Conservation (phyloP, 1,140 invertebrate genomes). For the Nebria ingens region DNA sequence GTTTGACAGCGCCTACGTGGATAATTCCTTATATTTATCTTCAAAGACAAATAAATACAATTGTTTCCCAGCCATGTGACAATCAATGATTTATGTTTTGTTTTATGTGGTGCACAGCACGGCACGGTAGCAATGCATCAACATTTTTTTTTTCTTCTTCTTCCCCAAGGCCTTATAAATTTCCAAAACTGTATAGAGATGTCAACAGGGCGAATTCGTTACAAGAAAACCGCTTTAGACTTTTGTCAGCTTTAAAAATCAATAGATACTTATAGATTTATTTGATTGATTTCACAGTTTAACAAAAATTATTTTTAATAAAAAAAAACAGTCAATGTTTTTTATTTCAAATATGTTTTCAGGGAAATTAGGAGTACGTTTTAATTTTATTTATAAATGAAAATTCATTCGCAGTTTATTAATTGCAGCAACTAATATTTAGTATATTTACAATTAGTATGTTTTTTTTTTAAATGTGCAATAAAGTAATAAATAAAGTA, state of each 20-base stretch:
- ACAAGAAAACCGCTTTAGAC: neutral
- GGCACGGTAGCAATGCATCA: neutral
- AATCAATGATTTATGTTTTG: neutral
- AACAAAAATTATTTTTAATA: too few species aligned
- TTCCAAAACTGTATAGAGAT: neutral
- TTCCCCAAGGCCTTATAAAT: neutral
- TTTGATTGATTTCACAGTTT: neutral
- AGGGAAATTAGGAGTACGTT: neutral
- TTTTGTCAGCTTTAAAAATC: neutral
- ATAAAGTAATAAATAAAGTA: too few species aligned
- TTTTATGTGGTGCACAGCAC: neutral
- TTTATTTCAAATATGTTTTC: too few species aligned
- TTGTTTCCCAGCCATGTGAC: neutral
- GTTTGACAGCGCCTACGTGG: neutral
- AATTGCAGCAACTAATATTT: too few species aligned
- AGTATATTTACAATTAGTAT: too few species aligned
- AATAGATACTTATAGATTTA: neutral
- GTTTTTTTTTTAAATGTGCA: too few species aligned
- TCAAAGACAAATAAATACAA: too few species aligned
- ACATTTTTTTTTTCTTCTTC: neutral
- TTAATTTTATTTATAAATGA: neutral
- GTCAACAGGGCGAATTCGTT: neutral
- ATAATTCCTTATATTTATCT: neutral
- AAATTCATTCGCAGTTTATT: neutral
- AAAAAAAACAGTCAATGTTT: too few species aligned